Percentiles rank a stretch among this genome's conserved stretches.
These are phyloP conservation scores for Aphelocoma coerulescens DNA, from an alignment of 2,113 vertebrate genomes.

Conservation along the genomic window DNA sequence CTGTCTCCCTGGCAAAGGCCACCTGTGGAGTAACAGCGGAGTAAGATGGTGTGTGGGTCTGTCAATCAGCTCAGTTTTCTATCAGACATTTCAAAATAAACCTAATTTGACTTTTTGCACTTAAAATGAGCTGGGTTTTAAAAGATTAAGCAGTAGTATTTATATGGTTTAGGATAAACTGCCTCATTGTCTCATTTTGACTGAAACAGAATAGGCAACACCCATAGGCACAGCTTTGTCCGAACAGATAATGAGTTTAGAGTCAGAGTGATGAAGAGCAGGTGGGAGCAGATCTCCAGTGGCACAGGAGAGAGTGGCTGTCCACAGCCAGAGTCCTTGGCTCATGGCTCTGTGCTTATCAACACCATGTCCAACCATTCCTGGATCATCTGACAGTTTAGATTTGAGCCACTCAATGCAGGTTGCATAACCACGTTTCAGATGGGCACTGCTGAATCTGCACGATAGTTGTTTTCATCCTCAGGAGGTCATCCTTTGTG, in stretches of 20 bases:
- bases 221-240: neutral
- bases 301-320: neutral
- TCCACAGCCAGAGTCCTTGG: neutral
- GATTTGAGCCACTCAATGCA: neutral
- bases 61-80: neutral
- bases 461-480: neutral
- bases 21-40: neutral
- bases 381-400: neutral
- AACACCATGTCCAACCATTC: neutral
- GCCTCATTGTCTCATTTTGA: neutral
- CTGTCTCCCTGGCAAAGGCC: neutral
- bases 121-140: neutral
- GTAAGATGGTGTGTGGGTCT: neutral
- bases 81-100: neutral
- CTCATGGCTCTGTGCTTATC: neutral
- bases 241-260: neutral
- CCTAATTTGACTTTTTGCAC: neutral
- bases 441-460: neutral
- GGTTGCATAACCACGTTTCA: neutral
- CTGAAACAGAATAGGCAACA: neutral
- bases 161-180: neutral
- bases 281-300: neutral
- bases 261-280: neutral
- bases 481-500: neutral
- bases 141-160: neutral